Evolutionary conservation across 1,140 invertebrate species (phyloP).

Genomic region (Drosophila punjabiensis): DNA sequence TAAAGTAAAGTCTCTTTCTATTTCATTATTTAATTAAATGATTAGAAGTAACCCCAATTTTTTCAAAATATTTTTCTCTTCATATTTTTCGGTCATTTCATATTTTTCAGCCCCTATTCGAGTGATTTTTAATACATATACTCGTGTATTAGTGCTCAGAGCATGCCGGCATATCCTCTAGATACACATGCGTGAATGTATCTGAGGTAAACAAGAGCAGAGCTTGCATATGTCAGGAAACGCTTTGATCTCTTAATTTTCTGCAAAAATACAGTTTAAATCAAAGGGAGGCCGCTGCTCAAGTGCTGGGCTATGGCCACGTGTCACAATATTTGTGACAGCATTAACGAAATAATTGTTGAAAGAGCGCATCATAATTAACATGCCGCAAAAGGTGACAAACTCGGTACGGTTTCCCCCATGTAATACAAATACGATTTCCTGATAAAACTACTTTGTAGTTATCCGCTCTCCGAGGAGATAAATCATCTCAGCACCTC

Average conservation of each 20-base stretch:
- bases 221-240: conserved; percentile 40
- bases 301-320: conserved; percentile 49
- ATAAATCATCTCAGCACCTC: conserved; percentile 34
- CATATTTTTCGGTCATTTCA: neutral
- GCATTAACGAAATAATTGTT: conserved; percentile 65
- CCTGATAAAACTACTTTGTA: conserved; percentile 43
- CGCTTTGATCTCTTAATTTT: conserved; percentile 78
- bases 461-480: conserved; percentile 16
- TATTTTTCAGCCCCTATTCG: neutral
- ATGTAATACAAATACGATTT: conserved; percentile 32
- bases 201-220: conserved; percentile 32
- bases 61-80: neutral
- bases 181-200: conserved; percentile 20
- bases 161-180: conserved; percentile 6
- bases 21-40: neutral
- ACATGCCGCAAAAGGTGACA: conserved; percentile 35
- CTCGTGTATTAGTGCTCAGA: neutral
- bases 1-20: too few species aligned
- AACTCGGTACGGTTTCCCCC: conserved; percentile 9
- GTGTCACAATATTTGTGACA: conserved; percentile 72
- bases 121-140: conserved; percentile 9
- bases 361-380: conserved; percentile 66
- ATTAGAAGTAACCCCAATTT: neutral
- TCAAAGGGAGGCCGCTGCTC: conserved; percentile 69
- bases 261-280: conserved; percentile 68